phyloP scores from a whole-genome alignment of 2,797 vertebrate genomes.

The Sebastes nivosus region DNA sequence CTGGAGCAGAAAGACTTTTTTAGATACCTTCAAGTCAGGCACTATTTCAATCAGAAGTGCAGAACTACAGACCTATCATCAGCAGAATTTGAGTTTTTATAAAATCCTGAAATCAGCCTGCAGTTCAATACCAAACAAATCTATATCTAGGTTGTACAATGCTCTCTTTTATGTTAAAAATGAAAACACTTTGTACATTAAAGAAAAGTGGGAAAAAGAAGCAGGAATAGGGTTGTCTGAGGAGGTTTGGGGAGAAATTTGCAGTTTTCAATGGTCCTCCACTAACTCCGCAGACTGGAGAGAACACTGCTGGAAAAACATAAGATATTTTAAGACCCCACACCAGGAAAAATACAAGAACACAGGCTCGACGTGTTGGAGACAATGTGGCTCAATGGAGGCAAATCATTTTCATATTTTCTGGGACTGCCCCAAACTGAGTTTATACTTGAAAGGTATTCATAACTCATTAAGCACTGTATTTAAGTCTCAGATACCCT shows the following conservation, averaged over 20 bases:
- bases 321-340: neutral
- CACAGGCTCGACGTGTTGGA: neutral
- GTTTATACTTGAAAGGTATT: neutral
- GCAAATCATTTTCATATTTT: constrained; percentile 1
- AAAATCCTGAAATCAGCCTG: neutral
- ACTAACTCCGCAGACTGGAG: neutral
- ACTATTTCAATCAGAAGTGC: neutral
- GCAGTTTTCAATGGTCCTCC: no score
- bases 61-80: no score
- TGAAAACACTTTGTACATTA: neutral
- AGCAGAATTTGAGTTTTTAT: neutral
- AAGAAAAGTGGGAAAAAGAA: neutral
- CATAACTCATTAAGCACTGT: no score
- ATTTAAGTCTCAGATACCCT: no score
- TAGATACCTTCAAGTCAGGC: neutral
- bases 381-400: neutral
- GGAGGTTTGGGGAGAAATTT: no score
- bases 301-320: neutral
- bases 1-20: neutral
- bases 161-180: neutral
- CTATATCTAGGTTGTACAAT: neutral
- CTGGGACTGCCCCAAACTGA: neutral
- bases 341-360: neutral
- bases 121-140: neutral
- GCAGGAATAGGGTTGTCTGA: neutral